These are phyloP conservation scores for Tachuris rubrigastra DNA, from an alignment of 2,113 vertebrate species.

Conservation along the genomic window DNA sequence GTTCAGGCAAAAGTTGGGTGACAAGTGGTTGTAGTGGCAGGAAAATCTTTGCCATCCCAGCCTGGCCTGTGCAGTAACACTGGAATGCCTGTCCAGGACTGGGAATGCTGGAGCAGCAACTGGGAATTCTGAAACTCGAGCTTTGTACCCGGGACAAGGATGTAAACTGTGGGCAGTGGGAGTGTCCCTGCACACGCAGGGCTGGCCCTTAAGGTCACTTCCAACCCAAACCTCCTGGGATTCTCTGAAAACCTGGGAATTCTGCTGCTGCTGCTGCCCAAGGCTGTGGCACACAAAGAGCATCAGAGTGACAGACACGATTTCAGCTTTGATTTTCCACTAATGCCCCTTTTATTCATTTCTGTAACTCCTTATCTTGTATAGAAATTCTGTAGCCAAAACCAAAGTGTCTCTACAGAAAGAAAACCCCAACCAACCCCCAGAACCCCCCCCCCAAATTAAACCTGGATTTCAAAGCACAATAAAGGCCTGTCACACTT, in stretches of 20 bases:
- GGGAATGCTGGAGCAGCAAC: neutral
- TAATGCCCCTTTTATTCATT: neutral
- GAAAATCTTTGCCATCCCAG: neutral
- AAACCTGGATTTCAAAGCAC: neutral
- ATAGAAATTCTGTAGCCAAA: neutral
- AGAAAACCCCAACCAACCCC: neutral
- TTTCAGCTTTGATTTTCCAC: neutral
- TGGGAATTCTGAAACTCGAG: neutral
- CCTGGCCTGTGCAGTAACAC: neutral
- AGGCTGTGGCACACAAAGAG: neutral
- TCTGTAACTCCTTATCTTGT: neutral
- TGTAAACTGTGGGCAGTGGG: neutral
- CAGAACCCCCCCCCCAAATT: neutral
- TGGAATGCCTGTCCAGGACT: too few species aligned
- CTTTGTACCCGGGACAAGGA: neutral
- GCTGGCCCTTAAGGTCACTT: neutral
- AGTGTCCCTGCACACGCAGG: neutral
- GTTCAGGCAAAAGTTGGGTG: neutral
- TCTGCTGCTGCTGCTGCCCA: neutral
- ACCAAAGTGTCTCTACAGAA: neutral
- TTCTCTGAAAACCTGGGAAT: neutral
- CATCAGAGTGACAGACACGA: neutral
- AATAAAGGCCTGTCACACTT: neutral
- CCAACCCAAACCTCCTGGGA: neutral
- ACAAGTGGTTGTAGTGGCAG: neutral